phyloP scores from a whole-genome alignment of 1,140 invertebrate genomes.

The Geopemphigus sp. region DNA sequence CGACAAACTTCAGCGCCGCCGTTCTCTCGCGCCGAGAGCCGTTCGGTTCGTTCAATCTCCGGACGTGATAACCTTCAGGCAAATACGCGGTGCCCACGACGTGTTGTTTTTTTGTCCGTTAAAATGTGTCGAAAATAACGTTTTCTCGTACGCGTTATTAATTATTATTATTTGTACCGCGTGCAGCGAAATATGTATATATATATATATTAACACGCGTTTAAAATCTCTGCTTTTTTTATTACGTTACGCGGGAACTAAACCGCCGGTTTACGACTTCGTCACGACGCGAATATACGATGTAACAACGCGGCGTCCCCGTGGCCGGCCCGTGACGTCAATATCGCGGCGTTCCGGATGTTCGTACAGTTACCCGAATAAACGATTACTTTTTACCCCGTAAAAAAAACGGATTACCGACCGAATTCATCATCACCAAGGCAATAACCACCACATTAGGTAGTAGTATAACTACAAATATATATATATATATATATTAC shows the following conservation, averaged over 20 bases:
- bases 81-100: constrained; percentile 3
- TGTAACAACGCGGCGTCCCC: not conserved
- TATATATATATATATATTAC: too few relatives aligned
- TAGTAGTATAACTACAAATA: too few relatives aligned
- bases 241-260: not conserved
- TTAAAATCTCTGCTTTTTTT: not conserved
- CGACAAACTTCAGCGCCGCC: not conserved
- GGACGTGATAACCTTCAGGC: constrained; percentile 16
- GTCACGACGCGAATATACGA: not conserved
- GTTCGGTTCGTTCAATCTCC: not conserved
- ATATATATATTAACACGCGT: not conserved
- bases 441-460: too few relatives aligned
- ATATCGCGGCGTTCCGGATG: not conserved
- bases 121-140: not conserved
- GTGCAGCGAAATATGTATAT: not conserved
- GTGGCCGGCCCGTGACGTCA: not conserved
- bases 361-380: not conserved
- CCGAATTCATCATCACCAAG: too few relatives aligned
- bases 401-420: too few relatives aligned
- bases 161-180: not conserved
- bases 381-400: too few relatives aligned
- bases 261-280: not conserved
- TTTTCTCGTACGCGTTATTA: not conserved
- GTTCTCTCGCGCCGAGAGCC: not conserved
- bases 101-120: not conserved